phyloP scores from a whole-genome alignment of 2,888 invertebrate genomes.

The Cantharis nigra region DNA sequence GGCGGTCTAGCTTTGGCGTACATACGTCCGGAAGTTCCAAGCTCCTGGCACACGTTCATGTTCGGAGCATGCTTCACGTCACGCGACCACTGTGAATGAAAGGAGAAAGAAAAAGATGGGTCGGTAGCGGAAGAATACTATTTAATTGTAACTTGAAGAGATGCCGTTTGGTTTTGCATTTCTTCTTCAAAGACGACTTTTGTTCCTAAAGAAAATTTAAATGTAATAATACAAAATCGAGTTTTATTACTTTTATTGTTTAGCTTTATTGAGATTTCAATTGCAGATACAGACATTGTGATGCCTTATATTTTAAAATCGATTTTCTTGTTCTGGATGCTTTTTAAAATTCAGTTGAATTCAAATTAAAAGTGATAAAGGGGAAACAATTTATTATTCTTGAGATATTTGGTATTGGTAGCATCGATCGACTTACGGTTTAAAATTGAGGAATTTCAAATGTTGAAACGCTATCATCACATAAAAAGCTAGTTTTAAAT shows the following conservation, averaged over 20 bases:
- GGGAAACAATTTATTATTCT: not conserved
- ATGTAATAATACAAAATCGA: not conserved
- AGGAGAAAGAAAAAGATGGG: conserved; percentile 20
- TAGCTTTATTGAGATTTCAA: not conserved
- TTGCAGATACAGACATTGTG: not conserved
- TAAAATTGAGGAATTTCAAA: not conserved
- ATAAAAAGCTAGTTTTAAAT: not conserved
- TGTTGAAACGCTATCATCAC: not conserved
- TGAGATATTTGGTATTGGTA: not conserved
- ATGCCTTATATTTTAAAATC: not conserved
- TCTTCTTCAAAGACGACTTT: not conserved
- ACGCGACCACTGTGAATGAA: conserved; percentile 34
- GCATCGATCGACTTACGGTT: not conserved
- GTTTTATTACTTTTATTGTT: not conserved
- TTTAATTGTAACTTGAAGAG: conserved; percentile 7
- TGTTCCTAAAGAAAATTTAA: not conserved
- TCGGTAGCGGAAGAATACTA: conserved; percentile 9
- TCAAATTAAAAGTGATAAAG: not conserved
- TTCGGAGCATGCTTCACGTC: conserved; percentile 39
- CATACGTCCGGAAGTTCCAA: conserved; percentile 39
- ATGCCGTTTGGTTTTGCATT: not conserved
- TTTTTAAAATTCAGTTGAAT: not conserved
- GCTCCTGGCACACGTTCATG: conserved; percentile 34
- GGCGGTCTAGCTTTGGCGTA: conserved; percentile 5
- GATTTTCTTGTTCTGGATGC: not conserved